Evolutionary conservation across 2,888 invertebrate genomes (phyloP).

Genomic region (Autographa gamma): DNA sequence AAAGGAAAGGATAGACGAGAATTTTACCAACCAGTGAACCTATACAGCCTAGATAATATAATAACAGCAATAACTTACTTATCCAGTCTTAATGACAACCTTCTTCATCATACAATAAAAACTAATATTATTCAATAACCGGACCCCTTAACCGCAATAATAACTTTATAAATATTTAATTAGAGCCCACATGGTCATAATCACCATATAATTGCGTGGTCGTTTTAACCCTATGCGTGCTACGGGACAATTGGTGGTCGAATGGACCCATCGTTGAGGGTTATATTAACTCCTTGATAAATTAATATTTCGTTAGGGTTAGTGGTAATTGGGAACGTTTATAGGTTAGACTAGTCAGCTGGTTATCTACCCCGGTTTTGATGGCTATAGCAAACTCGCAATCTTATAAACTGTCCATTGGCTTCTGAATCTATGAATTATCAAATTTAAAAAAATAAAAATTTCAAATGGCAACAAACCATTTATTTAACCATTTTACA

Average conservation of each 20-base stretch:
- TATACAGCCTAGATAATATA: background rate
- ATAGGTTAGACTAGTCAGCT: constrained; percentile 24
- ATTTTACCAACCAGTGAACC: too few relatives aligned
- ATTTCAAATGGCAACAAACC: too few relatives aligned
- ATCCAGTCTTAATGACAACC: background rate
- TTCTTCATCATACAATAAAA: constrained; percentile 7
- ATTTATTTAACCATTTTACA: too few relatives aligned
- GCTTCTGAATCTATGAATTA: too few relatives aligned
- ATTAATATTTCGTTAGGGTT: constrained; percentile 32
- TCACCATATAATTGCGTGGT: constrained; percentile 48
- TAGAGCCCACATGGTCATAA: constrained; percentile 52
- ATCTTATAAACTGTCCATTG: too few relatives aligned
- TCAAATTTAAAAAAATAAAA: too few relatives aligned
- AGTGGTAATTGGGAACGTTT: constrained; percentile 25
- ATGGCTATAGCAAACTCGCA: too few relatives aligned
- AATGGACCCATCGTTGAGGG: constrained; percentile 33
- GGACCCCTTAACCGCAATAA: constrained; percentile 29
- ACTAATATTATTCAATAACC: constrained; percentile 28
- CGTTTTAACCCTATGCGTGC: constrained; percentile 46
- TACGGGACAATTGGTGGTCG: constrained; percentile 42
- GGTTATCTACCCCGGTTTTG: constrained; percentile 11
- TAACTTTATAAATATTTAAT: constrained; percentile 49
- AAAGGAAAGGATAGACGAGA: too few relatives aligned
- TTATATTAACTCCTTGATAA: constrained; percentile 49
- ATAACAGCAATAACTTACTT: background rate